phyloP scores from a whole-genome alignment of 2,113 vertebrate genomes.

The Barnardius zonarius region DNA sequence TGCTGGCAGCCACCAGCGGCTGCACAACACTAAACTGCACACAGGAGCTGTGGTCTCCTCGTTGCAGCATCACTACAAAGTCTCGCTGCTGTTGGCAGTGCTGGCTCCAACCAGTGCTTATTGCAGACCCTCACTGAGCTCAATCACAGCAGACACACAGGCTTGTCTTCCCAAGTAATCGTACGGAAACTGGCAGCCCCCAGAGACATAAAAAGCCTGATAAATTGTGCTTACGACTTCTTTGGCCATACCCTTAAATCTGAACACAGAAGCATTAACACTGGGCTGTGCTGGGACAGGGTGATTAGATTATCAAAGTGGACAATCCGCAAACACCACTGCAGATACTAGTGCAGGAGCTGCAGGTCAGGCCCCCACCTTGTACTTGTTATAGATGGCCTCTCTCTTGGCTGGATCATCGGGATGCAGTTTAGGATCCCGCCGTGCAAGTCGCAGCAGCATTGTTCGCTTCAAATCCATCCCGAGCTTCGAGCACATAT shows the following conservation, averaged over 20 bases:
- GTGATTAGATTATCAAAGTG: accelerated
- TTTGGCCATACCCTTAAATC: neutral
- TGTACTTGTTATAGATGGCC: slow-evolving; percentile 85
- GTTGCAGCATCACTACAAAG: accelerated
- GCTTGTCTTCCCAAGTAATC: neutral
- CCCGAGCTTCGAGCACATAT: slow-evolving; percentile 91
- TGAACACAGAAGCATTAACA: neutral
- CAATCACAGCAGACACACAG: neutral
- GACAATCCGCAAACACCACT: neutral
- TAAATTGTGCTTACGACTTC: neutral
- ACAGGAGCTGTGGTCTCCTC: neutral
- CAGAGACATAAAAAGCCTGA: neutral
- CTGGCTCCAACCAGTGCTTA: neutral
- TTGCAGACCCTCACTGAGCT: neutral
- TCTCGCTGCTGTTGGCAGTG: accelerated
- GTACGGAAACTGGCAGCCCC: neutral
- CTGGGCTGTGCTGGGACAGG: accelerated
- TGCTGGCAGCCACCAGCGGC: neutral
- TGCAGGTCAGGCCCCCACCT: slow-evolving; percentile 68
- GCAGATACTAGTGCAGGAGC: neutral
- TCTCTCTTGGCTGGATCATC: slow-evolving; percentile 75
- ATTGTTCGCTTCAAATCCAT: slow-evolving; percentile 93
- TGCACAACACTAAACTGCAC: neutral
- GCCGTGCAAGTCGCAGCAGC: slow-evolving; percentile 85
- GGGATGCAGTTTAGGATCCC: slow-evolving; percentile 80